These are phyloP conservation scores for Smutsia temminckii DNA, from an alignment of 2,797 vertebrate species.

Conservation along the genomic window DNA sequence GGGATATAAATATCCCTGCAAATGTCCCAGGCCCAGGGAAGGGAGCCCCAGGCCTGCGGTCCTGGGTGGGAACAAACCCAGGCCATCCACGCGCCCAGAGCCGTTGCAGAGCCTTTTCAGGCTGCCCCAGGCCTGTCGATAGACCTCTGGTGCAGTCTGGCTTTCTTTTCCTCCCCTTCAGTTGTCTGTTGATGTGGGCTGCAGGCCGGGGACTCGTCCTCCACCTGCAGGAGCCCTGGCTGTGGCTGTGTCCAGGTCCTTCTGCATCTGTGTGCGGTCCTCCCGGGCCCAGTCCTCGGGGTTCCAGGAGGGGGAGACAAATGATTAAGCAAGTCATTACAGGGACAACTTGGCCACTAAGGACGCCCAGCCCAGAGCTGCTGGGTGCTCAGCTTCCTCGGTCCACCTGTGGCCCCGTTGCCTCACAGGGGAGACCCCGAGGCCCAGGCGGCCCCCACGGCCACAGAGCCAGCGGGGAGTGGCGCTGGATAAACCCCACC, in stretches of 20 bases:
- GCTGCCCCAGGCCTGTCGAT: rapidly evolving
- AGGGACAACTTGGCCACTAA: rapidly evolving
- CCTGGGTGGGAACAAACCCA: not conserved
- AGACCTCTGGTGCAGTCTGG: not conserved
- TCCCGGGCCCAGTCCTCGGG: not conserved
- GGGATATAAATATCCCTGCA: conserved; percentile 28
- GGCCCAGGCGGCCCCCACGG: rapidly evolving
- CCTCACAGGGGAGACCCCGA: too few relatives aligned
- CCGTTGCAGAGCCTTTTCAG: not conserved
- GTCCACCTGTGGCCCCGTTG: rapidly evolving
- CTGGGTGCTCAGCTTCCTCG: rapidly evolving
- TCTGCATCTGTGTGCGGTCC: not conserved
- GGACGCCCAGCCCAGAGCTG: too few relatives aligned
- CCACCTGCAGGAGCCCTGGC: not conserved
- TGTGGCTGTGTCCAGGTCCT: rapidly evolving
- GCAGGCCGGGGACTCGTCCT: rapidly evolving
- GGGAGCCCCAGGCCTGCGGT: not conserved
- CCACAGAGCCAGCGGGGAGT: rapidly evolving
- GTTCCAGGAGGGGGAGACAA: not conserved
- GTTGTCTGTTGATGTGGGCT: not conserved
- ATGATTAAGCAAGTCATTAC: rapidly evolving
- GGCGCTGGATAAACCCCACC: not conserved
- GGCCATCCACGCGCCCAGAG: not conserved
- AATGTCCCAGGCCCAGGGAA: too few relatives aligned
- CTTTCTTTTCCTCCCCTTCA: too few relatives aligned